Percentiles rank a stretch among this genome's conserved stretches.
Evolutionary conservation across 2,888 invertebrate species (phyloP).

Genomic region (Lissocephala sabroskyi): DNA sequence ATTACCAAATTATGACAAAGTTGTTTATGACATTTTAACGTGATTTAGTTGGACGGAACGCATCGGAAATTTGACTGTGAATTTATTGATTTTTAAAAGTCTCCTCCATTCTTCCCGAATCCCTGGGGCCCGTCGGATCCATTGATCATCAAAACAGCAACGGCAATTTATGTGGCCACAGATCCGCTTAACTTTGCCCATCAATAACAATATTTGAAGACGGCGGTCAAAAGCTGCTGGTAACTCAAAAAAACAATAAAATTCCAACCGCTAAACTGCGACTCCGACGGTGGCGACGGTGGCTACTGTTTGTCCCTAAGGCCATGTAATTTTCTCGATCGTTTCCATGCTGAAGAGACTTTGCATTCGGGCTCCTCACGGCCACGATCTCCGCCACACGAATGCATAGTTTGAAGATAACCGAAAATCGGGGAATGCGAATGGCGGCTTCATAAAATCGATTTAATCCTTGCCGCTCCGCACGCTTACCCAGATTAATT

Average conservation of each 20-base stretch:
- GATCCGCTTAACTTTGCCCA: constrained; percentile 59
- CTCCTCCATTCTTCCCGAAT: constrained; percentile 2
- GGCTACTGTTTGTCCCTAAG: constrained; percentile 40
- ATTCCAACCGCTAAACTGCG: constrained; percentile 46
- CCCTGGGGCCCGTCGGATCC: neutral
- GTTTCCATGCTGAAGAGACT: constrained; percentile 16
- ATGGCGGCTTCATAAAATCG: constrained; percentile 45
- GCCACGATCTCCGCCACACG: constrained; percentile 20
- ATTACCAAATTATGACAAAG: constrained; percentile 67
- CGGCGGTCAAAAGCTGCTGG: constrained; percentile 33
- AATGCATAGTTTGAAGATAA: constrained; percentile 28
- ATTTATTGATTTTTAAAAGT: constrained; percentile 66
- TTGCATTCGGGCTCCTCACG: constrained; percentile 2
- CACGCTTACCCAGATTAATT: constrained; percentile 58
- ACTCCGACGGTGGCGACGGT: constrained; percentile 4
- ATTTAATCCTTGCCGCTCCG: constrained; percentile 54
- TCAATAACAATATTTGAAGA: constrained; percentile 48
- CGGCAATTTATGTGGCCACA: constrained; percentile 36
- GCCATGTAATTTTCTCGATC: constrained; percentile 46
- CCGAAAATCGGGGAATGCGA: constrained; percentile 29
- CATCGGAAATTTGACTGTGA: constrained; percentile 41
- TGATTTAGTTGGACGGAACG: constrained; percentile 29
- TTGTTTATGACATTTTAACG: constrained; percentile 61
- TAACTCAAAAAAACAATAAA: constrained; percentile 19
- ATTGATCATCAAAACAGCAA: constrained; percentile 3